Conservation (phyloP, 2,888 invertebrate species). For the Ophraella communa region DNA sequence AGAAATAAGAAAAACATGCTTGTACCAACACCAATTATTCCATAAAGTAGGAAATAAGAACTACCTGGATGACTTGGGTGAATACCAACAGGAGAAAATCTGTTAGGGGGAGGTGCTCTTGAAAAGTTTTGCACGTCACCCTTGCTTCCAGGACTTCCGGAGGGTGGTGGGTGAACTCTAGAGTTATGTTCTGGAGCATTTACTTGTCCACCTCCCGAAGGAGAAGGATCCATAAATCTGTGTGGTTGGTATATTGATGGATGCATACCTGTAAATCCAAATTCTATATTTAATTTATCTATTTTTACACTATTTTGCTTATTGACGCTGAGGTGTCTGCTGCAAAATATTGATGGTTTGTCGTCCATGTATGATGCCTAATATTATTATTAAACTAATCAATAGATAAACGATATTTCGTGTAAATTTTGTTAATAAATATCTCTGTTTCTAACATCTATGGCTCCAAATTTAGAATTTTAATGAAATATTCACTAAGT, state of each 20-base stretch:
- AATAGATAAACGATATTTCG: no score
- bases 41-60: background rate
- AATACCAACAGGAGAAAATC: slow-evolving; percentile 33
- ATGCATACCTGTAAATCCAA: slow-evolving; percentile 35
- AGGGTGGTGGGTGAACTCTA: slow-evolving; percentile 51
- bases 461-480: no score
- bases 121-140: slow-evolving; percentile 31
- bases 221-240: slow-evolving; percentile 64
- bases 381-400: no score
- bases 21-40: background rate
- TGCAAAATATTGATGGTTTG: background rate
- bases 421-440: no score
- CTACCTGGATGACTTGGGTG: slow-evolving; percentile 44
- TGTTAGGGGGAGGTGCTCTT: slow-evolving; percentile 27
- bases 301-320: background rate
- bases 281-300: background rate
- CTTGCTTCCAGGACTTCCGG: slow-evolving; percentile 53
- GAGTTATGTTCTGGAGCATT: slow-evolving; percentile 55
- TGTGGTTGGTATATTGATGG: slow-evolving; percentile 61
- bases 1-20: background rate
- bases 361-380: no score
- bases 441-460: no score
- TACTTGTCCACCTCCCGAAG: slow-evolving; percentile 64
- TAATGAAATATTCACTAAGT: no score
- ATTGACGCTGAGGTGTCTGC: background rate